phyloP scores from a whole-genome alignment of 1,140 invertebrate species.

The Micrasema longulum region DNA sequence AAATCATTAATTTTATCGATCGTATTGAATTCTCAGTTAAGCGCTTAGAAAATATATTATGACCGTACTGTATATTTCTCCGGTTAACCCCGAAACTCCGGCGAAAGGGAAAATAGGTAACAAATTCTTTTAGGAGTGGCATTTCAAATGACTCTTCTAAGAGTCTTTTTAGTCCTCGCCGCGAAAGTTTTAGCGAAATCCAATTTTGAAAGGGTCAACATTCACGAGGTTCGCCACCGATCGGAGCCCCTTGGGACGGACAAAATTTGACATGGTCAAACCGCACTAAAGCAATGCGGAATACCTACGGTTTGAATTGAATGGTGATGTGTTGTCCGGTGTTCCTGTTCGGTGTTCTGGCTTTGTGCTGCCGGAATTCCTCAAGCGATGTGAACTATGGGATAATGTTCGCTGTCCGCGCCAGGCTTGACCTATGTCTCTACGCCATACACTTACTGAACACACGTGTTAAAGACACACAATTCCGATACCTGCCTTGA shows the following conservation, averaged over 20 bases:
- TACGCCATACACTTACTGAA: neutral
- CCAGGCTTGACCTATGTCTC: neutral
- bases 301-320: slow-evolving; percentile 12
- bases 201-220: slow-evolving; percentile 32
- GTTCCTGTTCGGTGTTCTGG: neutral
- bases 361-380: neutral
- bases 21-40: neutral
- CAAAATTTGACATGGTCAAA: slow-evolving; percentile 14
- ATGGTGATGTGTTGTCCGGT: neutral
- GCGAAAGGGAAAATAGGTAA: too few relatives aligned
- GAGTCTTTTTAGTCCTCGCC: neutral
- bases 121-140: too few relatives aligned
- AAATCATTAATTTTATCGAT: neutral
- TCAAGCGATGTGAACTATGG: slow-evolving; percentile 12
- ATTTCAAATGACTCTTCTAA: too few relatives aligned
- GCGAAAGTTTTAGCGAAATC: slow-evolving; percentile 15
- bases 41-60: neutral
- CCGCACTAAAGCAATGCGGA: neutral
- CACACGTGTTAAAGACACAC: neutral
- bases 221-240: slow-evolving; percentile 12
- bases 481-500: too few relatives aligned
- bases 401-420: neutral
- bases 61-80: too few relatives aligned
- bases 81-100: too few relatives aligned
- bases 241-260: neutral